Evolutionary conservation across 2,888 invertebrate species (phyloP).

Genomic region (Thyatira batis): DNA sequence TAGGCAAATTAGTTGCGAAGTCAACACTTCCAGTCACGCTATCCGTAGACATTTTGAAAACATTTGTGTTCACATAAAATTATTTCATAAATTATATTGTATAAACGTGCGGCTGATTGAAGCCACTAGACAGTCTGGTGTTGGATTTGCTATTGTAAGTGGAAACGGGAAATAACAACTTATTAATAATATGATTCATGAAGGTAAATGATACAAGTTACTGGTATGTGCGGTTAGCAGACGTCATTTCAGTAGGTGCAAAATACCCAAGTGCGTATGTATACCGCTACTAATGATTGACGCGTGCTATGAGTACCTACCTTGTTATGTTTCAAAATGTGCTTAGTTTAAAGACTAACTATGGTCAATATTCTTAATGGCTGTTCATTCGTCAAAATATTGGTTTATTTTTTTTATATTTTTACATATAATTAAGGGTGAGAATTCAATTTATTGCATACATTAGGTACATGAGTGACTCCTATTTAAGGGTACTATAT

Average conservation of each 20-base stretch:
- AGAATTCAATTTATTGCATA: too few relatives aligned
- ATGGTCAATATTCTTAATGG: too few relatives aligned
- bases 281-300: background rate
- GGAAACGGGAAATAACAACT: constrained; percentile 60
- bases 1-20: constrained; percentile 15
- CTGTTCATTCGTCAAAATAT: too few relatives aligned
- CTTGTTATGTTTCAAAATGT: too few relatives aligned
- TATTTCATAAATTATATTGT: constrained; percentile 11
- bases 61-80: constrained; percentile 25
- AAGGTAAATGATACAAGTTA: constrained; percentile 50
- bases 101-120: constrained; percentile 17
- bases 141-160: constrained; percentile 25
- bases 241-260: constrained; percentile 55
- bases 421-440: too few relatives aligned
- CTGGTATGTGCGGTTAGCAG: constrained; percentile 59
- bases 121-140: constrained; percentile 41
- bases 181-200: constrained; percentile 51
- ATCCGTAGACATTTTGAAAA: constrained; percentile 46
- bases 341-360: too few relatives aligned
- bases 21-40: constrained; percentile 26
- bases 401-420: too few relatives aligned
- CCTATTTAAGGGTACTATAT: too few relatives aligned
- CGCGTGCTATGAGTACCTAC: background rate
- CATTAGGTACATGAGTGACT: too few relatives aligned
- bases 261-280: constrained; percentile 45